Evolutionary conservation across 2,113 vertebrate genomes (phyloP), one percentile per base, ranked within the genome.

Genomic region (Montifringilla adamsi): DNA sequence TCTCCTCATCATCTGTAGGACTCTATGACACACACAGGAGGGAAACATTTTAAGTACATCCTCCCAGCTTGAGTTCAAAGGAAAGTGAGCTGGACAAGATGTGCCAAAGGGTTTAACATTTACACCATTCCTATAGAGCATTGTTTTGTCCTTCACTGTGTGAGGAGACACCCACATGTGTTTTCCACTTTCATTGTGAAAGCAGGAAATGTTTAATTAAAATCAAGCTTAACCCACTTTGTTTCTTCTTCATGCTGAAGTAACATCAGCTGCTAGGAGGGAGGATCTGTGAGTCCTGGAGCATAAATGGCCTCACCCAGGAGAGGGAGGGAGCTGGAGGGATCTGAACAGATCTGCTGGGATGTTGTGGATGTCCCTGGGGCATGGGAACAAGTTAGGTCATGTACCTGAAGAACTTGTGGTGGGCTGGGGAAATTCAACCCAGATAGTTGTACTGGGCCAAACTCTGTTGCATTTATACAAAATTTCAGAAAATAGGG

Each of bases 121-220:
- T 90, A 75, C 13, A 52, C 84, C 89, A 43, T 68, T 89, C 70
- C 78, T 77, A 77, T 5, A 70, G 79, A 85, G 69, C 86, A 79
- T 90, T 96, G 92, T 96, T 97, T 94, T 74, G 43, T 76, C 93
- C 89, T 90, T 93, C 94, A 31, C 56, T 87, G 64, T 41, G 43
- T 22, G 58, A 91, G 94, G 93, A 96, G 94, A 95, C 96, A 96
- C 85, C 92, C 95, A 96, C 26, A 67, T 76, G 49, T 95, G 84
- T 94, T 95, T 94, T 91, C 87, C 93, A 95, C 78, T 96, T 80
- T 56, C 91, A 91, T 93, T 96, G 94, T 95, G 76, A 96, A 92
- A 86, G 88, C 94, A 97, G 95, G 92, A 97, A 97, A 91, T 15
- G 67, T 97, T 89, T 96, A 91, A 97, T 96, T 96, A 93, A 95